phyloP scores from a whole-genome alignment of 2,888 invertebrate species.

The Rotaria socialis region DNA sequence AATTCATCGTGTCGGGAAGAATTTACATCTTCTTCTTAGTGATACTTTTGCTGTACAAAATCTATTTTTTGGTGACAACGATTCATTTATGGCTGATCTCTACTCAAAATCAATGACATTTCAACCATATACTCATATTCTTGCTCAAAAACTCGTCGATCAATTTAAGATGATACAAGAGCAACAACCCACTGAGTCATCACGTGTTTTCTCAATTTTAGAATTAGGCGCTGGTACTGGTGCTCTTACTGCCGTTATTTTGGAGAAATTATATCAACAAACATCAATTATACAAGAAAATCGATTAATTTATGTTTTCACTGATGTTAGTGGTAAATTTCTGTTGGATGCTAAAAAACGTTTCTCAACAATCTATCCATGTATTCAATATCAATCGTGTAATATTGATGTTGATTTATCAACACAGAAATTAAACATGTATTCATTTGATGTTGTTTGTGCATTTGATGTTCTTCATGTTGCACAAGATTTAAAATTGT shows the following conservation, averaged over 20 bases:
- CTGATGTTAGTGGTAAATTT: slow-evolving; percentile 24
- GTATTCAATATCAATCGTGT: slow-evolving; percentile 16
- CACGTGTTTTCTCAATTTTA: slow-evolving; percentile 24
- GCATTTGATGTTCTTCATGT: slow-evolving; percentile 8
- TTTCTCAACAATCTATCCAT: not conserved
- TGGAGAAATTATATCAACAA: slow-evolving; percentile 1
- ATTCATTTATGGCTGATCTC: not conserved
- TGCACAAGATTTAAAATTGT: slow-evolving; percentile 23
- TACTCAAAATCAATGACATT: slow-evolving; percentile 9
- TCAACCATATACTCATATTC: not conserved
- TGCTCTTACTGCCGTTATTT: not conserved
- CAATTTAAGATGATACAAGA: not conserved
- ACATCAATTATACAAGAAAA: slow-evolving; percentile 24
- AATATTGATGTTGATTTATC: not conserved
- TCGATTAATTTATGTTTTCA: slow-evolving; percentile 28
- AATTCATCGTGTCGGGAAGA: slow-evolving; percentile 16
- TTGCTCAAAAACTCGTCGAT: slow-evolving; percentile 19
- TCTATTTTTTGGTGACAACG: slow-evolving; percentile 2
- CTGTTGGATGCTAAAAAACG: not conserved
- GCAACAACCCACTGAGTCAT: not conserved
- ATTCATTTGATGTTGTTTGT: slow-evolving; percentile 23
- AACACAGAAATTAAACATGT: not conserved
- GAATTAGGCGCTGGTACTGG: slow-evolving; percentile 21
- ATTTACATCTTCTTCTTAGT: not conserved
- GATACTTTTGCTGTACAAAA: slow-evolving; percentile 28